Conservation (phyloP, 2,888 invertebrate genomes). For the Melanargia galathea region DNA sequence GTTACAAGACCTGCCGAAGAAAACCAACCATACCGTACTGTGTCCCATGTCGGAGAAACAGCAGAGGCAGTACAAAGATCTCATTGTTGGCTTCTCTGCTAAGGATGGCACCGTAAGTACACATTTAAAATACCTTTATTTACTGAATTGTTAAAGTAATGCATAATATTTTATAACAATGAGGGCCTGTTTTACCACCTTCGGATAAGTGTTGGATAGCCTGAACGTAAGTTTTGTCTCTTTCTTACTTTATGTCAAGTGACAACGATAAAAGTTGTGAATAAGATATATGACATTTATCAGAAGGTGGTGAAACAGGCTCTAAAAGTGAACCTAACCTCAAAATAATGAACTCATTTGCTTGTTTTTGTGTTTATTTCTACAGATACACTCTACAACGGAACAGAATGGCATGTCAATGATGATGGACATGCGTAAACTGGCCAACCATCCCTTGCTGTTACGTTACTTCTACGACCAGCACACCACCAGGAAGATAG, state of each 20-base stretch:
- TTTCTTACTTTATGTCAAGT: no score
- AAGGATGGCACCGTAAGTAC: constrained; percentile 80
- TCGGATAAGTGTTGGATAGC: no score
- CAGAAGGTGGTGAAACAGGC: no score
- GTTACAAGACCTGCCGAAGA: constrained; percentile 91
- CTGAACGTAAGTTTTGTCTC: no score
- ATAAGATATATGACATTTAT: no score
- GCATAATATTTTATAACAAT: no score
- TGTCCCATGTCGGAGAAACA: constrained; percentile 87
- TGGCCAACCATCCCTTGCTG: constrained; percentile 96
- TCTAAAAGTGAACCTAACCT: no score
- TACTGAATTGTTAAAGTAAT: no score
- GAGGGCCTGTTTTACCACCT: no score
- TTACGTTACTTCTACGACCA: constrained; percentile 89
- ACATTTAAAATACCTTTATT: not conserved
- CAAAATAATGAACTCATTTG: no score
- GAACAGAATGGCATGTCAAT: constrained; percentile 87
- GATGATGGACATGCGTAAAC: constrained; percentile 96
- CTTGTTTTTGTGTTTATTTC: no score
- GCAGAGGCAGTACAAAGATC: constrained; percentile 86
- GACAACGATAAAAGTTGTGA: no score
- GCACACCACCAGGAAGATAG: constrained; percentile 84
- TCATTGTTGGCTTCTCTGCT: constrained; percentile 86
- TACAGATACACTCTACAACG: constrained; percentile 74
- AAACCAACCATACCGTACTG: constrained; percentile 86